phyloP scores from a whole-genome alignment of 2,888 invertebrate species.

The Microdon myrmicae region DNA sequence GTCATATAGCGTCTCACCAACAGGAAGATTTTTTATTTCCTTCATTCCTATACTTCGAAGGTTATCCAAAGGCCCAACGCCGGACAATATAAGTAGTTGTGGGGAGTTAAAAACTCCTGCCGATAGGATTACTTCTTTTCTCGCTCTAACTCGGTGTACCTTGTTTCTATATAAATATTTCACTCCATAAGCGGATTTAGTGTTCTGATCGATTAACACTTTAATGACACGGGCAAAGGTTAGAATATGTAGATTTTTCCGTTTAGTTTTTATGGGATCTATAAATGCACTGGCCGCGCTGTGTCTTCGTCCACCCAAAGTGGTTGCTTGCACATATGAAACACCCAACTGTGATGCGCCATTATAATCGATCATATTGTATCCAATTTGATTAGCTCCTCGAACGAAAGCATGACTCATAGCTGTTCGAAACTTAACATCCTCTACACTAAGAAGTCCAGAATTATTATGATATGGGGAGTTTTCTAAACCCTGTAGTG shows the following conservation, averaged over 20 bases:
- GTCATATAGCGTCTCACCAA: conserved; percentile 75
- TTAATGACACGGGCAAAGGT: conserved; percentile 74
- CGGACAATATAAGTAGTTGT: conserved; percentile 89
- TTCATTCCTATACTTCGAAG: conserved; percentile 70
- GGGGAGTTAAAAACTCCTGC: conserved; percentile 91
- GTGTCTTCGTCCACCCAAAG: conserved; percentile 72
- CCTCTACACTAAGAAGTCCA: conserved; percentile 73
- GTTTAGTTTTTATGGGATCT: conserved; percentile 68
- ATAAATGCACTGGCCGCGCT: conserved; percentile 76
- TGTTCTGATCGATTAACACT: conserved; percentile 73
- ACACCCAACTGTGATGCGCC: conserved; percentile 74
- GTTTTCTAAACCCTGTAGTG: conserved; percentile 66
- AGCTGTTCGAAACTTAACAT: conserved; percentile 70
- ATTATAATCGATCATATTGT: conserved; percentile 77
- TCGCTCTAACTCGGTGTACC: conserved; percentile 69
- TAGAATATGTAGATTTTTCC: conserved; percentile 75
- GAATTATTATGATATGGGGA: conserved; percentile 71
- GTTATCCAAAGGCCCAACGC: conserved; percentile 72
- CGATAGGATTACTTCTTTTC: conserved; percentile 84
- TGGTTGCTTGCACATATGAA: conserved; percentile 74
- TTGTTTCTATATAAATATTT: conserved; percentile 71
- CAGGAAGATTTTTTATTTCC: conserved; percentile 73
- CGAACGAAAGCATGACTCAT: conserved; percentile 70
- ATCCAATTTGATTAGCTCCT: conserved; percentile 75
- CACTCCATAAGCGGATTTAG: conserved; percentile 76